These are phyloP conservation scores for Hyposmocoma kahamanoa DNA, from an alignment of 1,140 invertebrate genomes.

Conservation along the genomic window DNA sequence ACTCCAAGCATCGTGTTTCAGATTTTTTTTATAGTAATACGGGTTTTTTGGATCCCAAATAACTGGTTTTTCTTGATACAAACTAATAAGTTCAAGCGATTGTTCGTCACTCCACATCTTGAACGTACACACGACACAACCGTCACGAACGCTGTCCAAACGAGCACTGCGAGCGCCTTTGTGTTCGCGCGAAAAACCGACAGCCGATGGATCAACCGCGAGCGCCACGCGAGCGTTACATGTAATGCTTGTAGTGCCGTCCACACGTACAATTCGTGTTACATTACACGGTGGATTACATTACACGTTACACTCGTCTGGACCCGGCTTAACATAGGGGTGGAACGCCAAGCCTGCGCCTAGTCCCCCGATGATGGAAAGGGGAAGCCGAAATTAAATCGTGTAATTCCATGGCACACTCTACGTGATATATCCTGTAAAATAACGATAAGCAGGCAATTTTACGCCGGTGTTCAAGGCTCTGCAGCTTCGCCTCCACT, in stretches of 20 bases:
- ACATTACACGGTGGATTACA: constrained; percentile 13
- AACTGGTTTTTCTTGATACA: no score
- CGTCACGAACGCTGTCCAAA: constrained; percentile 18
- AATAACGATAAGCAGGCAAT: no score
- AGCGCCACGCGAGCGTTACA: constrained; percentile 22
- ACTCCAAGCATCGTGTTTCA: no score
- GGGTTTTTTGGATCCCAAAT: no score
- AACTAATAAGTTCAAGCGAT: constrained; percentile 16
- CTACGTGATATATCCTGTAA: no score
- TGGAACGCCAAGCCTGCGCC: no score
- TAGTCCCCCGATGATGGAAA: no score
- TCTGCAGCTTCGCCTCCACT: no score
- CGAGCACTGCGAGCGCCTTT: constrained; percentile 21
- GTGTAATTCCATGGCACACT: no score
- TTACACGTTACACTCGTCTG: not conserved
- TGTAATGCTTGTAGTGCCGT: constrained; percentile 23
- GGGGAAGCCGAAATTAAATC: no score
- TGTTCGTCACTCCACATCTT: constrained; percentile 17
- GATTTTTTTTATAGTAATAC: no score
- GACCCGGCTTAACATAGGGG: not conserved
- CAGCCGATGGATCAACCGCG: constrained; percentile 27
- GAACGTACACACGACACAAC: constrained; percentile 19
- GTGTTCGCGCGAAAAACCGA: constrained; percentile 24
- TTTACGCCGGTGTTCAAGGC: no score
- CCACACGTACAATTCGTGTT: constrained; percentile 20